Conservation (phyloP, 1,140 invertebrate species). For the Trichonephila clavata region DNA sequence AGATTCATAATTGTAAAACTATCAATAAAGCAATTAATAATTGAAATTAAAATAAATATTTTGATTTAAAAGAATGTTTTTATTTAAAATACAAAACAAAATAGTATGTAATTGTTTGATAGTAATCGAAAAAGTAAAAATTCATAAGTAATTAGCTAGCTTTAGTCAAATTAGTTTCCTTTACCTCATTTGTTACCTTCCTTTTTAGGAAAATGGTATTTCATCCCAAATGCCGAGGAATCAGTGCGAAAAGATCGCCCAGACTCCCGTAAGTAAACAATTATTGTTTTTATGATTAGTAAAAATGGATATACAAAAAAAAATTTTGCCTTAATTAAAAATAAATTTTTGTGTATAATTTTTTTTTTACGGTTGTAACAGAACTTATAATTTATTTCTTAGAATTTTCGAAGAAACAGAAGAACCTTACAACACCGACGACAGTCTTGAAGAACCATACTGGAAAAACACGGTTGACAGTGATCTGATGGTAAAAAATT, state of each 20-base stretch:
- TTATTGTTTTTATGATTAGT: not conserved
- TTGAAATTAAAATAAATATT: no score
- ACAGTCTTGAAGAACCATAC: slow-evolving; percentile 39
- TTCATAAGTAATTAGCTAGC: no score
- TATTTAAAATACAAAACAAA: no score
- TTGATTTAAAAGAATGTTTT: no score
- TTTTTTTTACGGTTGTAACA: not conserved
- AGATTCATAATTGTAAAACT: no score
- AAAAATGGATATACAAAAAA: not conserved
- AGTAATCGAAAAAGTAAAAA: no score
- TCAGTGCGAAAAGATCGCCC: slow-evolving; percentile 63
- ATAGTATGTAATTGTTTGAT: no score
- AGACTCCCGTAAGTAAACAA: slow-evolving; percentile 45
- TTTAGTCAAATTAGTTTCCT: not conserved
- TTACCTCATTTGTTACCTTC: not conserved
- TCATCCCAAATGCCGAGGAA: slow-evolving; percentile 62
- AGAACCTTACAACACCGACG: slow-evolving; percentile 44
- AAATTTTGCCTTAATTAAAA: no score
- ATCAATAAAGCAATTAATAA: no score
- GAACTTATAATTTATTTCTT: not conserved
- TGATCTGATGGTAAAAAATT: slow-evolving; percentile 47
- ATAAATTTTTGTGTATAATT: not conserved
- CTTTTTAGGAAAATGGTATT: slow-evolving; percentile 56
- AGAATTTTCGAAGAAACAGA: slow-evolving; percentile 57
- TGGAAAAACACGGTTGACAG: slow-evolving; percentile 60